Evolutionary conservation across 2,888 invertebrate genomes (phyloP), one percentile per base, ranked within the genome.

Genomic region (Brachyopa scutellaris): DNA sequence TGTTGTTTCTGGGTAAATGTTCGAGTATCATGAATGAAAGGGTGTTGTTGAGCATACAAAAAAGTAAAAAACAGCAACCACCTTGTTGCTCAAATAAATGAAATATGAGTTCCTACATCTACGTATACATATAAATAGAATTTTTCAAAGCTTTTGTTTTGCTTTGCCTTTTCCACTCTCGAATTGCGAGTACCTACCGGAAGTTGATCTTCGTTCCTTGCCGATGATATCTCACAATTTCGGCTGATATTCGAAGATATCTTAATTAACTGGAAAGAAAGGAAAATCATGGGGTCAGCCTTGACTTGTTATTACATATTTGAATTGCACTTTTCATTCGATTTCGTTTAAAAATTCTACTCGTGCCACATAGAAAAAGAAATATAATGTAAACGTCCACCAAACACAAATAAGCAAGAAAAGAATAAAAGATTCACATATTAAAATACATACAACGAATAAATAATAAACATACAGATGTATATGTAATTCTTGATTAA

Each of bases 191-290:
- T 80, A 80, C 80, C 76, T 80, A 80, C 80, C 80, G 62, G 57
- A 76, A 80, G 76, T 70, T 76, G 76, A 51, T 76, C 76, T 80
- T 80, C 82, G 53, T 82, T 82, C 76, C 82, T 66, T 67, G 76
- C 85, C 84, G 85, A 84, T 85, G 64, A 47, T 80, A 87, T 86
- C 77, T 88, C 88, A 87, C 86, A 88, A 85, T 87, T 88, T 86
- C 88, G 88, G 86, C 87, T 88, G 73, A 88, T 84, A 87, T 87
- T 88, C 77, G 88, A 72, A 82, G 82, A 87, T 84, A 87, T 85
- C 87, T 88, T 88, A 80, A 88, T 87, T 85, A 88, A 88, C 88
- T 88, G 88, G 72, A 87, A 85, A 85, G 74, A 85, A 76, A 85
- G 70, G 70, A 82, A 82, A 84, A 84, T 69, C 64, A 79, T 73